These are phyloP conservation scores for Gnathonemus longibarbis DNA, from an alignment of 2,113 vertebrate genomes.

Conservation along the genomic window DNA sequence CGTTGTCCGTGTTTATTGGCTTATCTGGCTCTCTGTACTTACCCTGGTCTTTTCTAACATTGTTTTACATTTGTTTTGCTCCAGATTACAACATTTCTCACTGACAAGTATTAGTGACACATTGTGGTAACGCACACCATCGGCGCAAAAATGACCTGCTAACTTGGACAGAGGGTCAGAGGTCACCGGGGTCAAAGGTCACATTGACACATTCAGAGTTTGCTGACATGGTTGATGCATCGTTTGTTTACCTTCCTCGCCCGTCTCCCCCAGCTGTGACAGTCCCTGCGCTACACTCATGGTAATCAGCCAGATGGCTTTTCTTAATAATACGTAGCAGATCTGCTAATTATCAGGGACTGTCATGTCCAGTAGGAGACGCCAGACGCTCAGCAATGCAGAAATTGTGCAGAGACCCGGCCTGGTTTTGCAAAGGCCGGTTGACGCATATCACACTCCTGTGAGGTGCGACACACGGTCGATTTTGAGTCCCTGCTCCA, in stretches of 20 bases:
- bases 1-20: neutral
- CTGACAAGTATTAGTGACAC: neutral
- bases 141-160: neutral
- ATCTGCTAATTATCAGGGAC: constrained; percentile 44
- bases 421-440: constrained; percentile 20
- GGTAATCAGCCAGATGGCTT: constrained; percentile 41
- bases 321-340: constrained; percentile 43
- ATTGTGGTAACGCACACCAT: neutral
- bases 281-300: constrained; percentile 32
- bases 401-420: constrained; percentile 39
- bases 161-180: neutral
- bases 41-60: neutral
- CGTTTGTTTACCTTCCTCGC: constrained; percentile 33
- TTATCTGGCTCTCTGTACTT: neutral
- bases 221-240: neutral
- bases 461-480: neutral
- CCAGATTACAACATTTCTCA: neutral
- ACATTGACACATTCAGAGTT: neutral
- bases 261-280: constrained; percentile 26
- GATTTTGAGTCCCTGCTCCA: neutral
- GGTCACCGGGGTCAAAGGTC: neutral
- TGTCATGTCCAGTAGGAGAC: constrained; percentile 30
- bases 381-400: constrained; percentile 15
- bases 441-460: neutral
- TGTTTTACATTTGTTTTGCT: neutral